These are phyloP conservation scores for Acropternis orthonyx DNA, from an alignment of 2,797 vertebrate species.

Conservation along the genomic window DNA sequence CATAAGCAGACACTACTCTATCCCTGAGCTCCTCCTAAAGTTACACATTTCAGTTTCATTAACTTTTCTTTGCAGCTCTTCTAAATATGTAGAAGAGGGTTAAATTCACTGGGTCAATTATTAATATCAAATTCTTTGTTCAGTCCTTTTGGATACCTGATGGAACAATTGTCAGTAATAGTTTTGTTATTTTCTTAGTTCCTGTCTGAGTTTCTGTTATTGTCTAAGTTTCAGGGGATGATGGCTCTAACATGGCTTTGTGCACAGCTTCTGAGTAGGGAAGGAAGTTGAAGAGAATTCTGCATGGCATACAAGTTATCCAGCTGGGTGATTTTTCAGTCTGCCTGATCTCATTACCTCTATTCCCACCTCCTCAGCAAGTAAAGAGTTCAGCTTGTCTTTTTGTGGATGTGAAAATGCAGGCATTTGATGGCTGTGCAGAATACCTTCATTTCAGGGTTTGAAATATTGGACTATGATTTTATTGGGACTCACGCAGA, in stretches of 20 bases:
- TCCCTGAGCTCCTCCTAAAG: neutral
- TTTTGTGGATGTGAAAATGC: neutral
- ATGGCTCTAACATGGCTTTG: neutral
- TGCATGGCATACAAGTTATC: neutral
- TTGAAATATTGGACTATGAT: neutral
- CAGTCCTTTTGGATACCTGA: neutral
- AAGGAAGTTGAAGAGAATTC: neutral
- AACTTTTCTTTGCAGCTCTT: neutral
- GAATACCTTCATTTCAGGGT: neutral
- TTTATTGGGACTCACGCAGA: neutral
- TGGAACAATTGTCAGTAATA: neutral
- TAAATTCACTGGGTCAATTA: neutral
- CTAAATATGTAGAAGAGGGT: neutral
- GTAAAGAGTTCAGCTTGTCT: neutral
- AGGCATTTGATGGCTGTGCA: neutral
- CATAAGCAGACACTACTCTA: neutral
- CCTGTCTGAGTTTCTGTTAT: neutral
- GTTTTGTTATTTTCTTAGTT: neutral
- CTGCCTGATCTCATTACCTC: constrained; percentile 7
- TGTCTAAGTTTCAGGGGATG: neutral
- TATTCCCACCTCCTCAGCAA: neutral
- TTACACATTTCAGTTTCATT: neutral
- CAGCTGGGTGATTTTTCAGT: neutral
- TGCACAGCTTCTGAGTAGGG: neutral
- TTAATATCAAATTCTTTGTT: neutral